phyloP scores from a whole-genome alignment of 2,797 vertebrate species.

The Smutsia temminckii region DNA sequence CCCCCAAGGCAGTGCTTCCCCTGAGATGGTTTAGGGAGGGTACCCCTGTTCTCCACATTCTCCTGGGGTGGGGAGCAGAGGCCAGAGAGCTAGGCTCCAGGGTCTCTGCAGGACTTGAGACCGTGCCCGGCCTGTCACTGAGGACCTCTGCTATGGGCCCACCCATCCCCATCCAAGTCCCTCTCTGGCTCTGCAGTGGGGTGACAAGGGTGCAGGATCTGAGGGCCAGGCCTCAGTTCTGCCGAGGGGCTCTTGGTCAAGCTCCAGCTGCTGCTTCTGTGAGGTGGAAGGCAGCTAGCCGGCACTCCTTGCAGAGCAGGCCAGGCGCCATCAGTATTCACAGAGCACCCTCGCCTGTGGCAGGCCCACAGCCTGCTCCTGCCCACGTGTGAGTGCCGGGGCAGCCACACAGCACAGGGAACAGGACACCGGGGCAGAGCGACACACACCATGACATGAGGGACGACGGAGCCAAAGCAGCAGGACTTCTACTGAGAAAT shows the following conservation, averaged over 20 bases:
- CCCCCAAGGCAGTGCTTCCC: neutral
- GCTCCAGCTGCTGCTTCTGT: neutral
- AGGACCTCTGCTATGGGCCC: neutral
- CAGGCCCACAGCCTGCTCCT: rapidly evolving
- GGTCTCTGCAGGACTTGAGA: neutral
- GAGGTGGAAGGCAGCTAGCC: neutral
- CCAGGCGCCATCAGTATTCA: rapidly evolving
- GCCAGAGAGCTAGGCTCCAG: neutral
- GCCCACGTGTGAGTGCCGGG: neutral
- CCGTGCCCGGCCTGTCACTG: neutral
- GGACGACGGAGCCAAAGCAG: neutral
- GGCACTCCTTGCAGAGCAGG: neutral
- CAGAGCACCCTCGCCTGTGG: neutral
- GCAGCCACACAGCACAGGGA: neutral
- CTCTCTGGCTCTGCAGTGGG: neutral
- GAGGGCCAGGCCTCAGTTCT: no score
- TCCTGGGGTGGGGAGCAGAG: neutral
- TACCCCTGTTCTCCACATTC: rapidly evolving
- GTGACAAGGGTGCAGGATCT: no score
- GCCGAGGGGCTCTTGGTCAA: neutral
- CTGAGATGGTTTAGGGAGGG: neutral
- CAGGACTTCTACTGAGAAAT: neutral
- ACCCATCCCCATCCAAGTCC: neutral
- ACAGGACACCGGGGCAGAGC: neutral
- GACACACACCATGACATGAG: no score